phyloP scores from a whole-genome alignment of 2,113 vertebrate genomes.

The Clarias magur region DNA sequence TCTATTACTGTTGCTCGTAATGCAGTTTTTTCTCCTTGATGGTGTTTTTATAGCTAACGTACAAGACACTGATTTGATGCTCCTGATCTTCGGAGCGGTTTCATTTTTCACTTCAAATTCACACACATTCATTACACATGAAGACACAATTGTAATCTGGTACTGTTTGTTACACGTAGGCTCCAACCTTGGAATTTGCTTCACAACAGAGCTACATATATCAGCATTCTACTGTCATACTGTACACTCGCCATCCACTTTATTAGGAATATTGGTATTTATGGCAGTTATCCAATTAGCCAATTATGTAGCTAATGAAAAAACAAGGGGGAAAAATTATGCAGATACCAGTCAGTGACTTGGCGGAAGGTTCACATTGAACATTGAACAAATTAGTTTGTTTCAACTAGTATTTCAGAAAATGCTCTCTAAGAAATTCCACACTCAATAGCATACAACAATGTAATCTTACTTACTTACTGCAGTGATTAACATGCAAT shows the following conservation, averaged over 20 bases:
- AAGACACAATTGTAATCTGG: conserved; percentile 59
- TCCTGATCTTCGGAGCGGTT: conserved; percentile 51
- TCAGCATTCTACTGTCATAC: neutral
- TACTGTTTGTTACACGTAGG: conserved; percentile 50
- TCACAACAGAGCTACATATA: conserved; percentile 5
- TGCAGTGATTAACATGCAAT: neutral
- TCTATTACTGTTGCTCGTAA: conserved; percentile 50
- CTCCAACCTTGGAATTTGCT: conserved; percentile 44
- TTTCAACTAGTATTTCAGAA: neutral
- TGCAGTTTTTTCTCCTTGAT: conserved; percentile 35
- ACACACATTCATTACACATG: conserved; percentile 64
- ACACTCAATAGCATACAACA: neutral
- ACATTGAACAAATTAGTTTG: neutral
- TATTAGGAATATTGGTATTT: neutral
- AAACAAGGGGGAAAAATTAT: neutral
- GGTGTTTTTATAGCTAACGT: conserved; percentile 48
- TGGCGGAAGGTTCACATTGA: neutral
- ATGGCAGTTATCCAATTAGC: neutral
- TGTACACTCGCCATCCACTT: neutral
- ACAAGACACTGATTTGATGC: conserved; percentile 56
- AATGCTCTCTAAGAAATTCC: neutral
- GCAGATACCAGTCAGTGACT: neutral
- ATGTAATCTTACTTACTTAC: neutral
- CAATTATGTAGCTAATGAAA: neutral
- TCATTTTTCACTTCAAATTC: conserved; percentile 66